A percentile compares a stretch with the other conserved stretches of the same genome.
Conservation (phyloP, 2,888 invertebrate genomes). For the Sphecodes monilicornis region DNA sequence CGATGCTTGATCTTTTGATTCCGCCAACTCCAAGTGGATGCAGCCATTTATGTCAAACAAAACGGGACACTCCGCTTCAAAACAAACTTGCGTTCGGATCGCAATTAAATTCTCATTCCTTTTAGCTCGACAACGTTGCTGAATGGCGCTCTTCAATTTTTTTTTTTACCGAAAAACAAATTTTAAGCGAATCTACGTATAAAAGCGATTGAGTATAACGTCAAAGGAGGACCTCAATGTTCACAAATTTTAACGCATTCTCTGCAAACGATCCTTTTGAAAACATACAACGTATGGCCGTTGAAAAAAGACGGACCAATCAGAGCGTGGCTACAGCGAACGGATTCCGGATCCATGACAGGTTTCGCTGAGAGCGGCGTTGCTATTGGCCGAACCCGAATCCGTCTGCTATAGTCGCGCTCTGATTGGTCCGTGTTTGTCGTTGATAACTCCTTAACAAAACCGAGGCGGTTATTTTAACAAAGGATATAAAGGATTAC, state of each 20-base stretch:
- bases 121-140: neutral
- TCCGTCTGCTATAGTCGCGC: too few relatives aligned
- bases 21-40: slow-evolving; percentile 43
- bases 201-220: neutral
- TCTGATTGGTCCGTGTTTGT: too few relatives aligned
- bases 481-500: too few relatives aligned
- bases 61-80: neutral
- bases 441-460: too few relatives aligned
- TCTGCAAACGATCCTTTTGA: neutral
- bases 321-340: too few relatives aligned
- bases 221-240: neutral
- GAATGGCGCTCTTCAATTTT: neutral
- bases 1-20: slow-evolving; percentile 62
- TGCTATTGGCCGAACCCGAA: too few relatives aligned
- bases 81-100: neutral
- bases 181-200: neutral
- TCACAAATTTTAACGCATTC: neutral
- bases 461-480: too few relatives aligned
- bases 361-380: too few relatives aligned
- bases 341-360: too few relatives aligned
- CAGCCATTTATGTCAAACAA: slow-evolving; percentile 43
- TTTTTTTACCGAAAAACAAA: neutral
- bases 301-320: too few relatives aligned
- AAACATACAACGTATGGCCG: too few relatives aligned
- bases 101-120: neutral